Conservation (phyloP, 2,888 invertebrate genomes). For the Listrodromus nycthemerus region DNA sequence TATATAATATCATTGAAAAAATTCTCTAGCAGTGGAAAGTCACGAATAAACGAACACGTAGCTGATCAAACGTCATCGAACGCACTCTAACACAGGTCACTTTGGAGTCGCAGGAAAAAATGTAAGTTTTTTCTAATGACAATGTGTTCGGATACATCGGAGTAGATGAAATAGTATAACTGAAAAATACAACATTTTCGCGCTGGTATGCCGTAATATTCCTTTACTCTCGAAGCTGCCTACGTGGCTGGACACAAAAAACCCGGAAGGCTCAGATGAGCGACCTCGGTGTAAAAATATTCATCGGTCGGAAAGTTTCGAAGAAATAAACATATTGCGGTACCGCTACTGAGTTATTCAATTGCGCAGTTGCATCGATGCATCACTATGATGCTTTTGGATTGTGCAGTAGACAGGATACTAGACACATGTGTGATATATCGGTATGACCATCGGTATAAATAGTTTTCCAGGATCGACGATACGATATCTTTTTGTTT, state of each 20-base stretch:
- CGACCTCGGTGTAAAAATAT: not conserved
- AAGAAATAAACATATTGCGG: not conserved
- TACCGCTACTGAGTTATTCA: not conserved
- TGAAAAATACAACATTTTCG: not conserved
- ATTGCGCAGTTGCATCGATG: slow-evolving; percentile 2
- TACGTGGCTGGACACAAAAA: not conserved
- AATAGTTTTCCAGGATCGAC: not conserved
- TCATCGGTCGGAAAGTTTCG: not conserved
- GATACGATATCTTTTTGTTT: not conserved
- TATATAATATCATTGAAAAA: too few species aligned
- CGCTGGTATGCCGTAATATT: not conserved
- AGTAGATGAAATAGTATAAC: not conserved
- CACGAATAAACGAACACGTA: too few species aligned
- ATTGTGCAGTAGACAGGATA: not conserved
- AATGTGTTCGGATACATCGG: not conserved
- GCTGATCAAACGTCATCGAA: too few species aligned
- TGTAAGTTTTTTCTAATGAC: too few species aligned
- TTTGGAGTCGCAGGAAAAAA: not conserved
- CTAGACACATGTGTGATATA: not conserved
- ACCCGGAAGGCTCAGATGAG: not conserved
- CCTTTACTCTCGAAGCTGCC: too few species aligned
- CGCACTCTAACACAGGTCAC: not conserved
- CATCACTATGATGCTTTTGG: not conserved
- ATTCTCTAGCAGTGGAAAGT: too few species aligned
- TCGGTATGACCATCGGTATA: not conserved